phyloP scores from a whole-genome alignment of 2,113 vertebrate genomes.

The human region DNA sequence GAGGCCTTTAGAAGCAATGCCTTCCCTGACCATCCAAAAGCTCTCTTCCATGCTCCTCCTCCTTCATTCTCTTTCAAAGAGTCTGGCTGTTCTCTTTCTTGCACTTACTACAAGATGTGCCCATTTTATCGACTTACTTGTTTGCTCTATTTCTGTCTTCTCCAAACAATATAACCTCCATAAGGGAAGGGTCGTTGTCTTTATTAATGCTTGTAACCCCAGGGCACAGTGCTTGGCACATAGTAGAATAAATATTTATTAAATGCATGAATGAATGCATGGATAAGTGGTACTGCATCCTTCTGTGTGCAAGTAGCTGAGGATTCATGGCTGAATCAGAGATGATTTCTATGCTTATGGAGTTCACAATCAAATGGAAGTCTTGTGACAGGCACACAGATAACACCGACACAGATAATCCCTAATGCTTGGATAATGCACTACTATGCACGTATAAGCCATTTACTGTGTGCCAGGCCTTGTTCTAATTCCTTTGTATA shows the following conservation, averaged over 20 bases:
- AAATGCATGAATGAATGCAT: neutral
- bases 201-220: neutral
- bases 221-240: neutral
- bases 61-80: neutral
- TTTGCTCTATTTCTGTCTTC: neutral
- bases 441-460: neutral
- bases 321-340: neutral
- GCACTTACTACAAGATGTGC: neutral
- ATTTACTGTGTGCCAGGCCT: neutral
- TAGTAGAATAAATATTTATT: neutral
- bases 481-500: neutral
- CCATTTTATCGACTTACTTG: neutral
- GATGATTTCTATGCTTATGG: neutral
- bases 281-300: neutral
- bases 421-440: neutral
- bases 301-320: neutral
- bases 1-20: neutral
- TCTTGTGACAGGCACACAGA: neutral
- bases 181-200: neutral
- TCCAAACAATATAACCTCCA: neutral
- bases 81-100: neutral
- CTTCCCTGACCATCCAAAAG: neutral
- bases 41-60: rapidly evolving
- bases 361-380: neutral
- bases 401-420: neutral